Base-by-base conservation (phyloP, 2,113 vertebrate genomes). In the Myrmecophaga tridactyla region DNA sequence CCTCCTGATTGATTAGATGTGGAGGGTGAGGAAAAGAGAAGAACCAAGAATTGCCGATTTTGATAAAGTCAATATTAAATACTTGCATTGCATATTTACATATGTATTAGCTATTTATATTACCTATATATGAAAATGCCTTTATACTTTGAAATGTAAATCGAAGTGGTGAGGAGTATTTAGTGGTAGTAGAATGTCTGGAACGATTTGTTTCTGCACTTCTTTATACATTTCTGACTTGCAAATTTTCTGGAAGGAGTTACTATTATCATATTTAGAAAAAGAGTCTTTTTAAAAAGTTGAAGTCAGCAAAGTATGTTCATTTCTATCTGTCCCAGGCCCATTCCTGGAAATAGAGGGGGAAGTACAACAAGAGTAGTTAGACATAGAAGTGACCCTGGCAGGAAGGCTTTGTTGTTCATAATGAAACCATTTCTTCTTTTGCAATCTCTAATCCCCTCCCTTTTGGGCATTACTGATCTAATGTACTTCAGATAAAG, bases 211-310 rank as follows among this genome's bases (percentile, higher is more conserved):
- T 65, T 56, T 31, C 34, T 36, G 10, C 53, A 27, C 39, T 85
- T 89, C 20, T 56, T 67, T 27, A 75, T 62, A 39, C 12, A 89
- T 92, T 89, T 91, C 70, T 72, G 76, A 87, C 86, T 87, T 90
- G 53, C 23, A 83, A 83, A 73, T 67, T 90, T 94, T 84, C 75
- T 75, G 63, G 25, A 88, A 90, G 43, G 60, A 89, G 17, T 82
- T 78, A 41, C 9, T 39, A 27, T 34, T 81, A 58, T 76, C 27
- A 90, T 70, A 89, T 51, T 58, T 2, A 56, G 46, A 29, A 73
- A 95, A 73, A 65, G 39, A 21, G 58, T 67, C 21, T 56, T 20
- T 56, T 17, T 3, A 17, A 17, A 53, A 60, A 96, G 67, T 10
- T 48, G 13, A 77, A 92, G 34, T 65, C 34, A 83, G 51, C 39